These are phyloP conservation scores for Microcebus jonahi DNA, from an alignment of 2,113 vertebrate species.

Conservation along the genomic window DNA sequence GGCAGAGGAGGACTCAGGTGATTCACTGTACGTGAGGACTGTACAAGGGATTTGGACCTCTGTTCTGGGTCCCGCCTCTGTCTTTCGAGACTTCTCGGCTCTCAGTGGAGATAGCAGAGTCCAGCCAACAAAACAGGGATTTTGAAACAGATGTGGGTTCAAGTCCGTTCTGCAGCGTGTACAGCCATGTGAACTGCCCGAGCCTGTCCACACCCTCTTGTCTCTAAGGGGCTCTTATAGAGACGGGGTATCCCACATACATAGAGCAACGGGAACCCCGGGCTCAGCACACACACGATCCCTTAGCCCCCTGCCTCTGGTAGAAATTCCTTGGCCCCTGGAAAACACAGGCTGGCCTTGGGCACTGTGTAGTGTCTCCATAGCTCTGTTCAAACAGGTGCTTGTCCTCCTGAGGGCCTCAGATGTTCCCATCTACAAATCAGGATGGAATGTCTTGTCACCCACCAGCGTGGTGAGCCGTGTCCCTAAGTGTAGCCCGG, in stretches of 20 bases:
- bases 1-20: neutral
- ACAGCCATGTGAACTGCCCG: neutral
- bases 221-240: neutral
- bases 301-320: neutral
- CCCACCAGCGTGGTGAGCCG: neutral
- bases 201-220: neutral
- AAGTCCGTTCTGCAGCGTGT: neutral
- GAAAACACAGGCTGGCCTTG: neutral
- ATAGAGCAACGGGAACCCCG: fast-evolving
- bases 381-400: neutral
- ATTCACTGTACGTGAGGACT: neutral
- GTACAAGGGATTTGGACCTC: slow-evolving; percentile 34
- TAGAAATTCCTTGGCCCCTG: neutral
- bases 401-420: neutral
- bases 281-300: neutral
- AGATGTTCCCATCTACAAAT: neutral
- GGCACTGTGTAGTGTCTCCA: neutral
- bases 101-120: slow-evolving; percentile 28
- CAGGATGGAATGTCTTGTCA: neutral
- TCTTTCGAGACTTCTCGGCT: neutral
- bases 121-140: neutral
- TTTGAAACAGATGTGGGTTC: neutral
- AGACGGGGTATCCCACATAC: neutral
- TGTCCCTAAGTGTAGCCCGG: too few relatives aligned
- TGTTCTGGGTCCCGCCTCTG: neutral